These are phyloP conservation scores for Gallinago undulata DNA, from an alignment of 2,113 vertebrate genomes.

Conservation along the genomic window DNA sequence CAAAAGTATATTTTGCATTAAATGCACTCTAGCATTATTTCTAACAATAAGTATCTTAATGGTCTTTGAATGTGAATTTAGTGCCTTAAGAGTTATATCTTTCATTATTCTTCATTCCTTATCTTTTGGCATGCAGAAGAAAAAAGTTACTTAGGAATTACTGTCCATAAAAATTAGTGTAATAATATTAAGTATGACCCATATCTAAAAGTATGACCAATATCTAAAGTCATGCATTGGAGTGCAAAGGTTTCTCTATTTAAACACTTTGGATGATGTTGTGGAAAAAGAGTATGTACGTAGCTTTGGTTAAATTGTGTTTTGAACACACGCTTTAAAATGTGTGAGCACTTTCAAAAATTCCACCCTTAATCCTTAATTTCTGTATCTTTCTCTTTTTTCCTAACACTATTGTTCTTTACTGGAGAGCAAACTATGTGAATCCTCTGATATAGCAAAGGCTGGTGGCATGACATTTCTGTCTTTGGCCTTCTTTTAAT, in stretches of 20 bases:
- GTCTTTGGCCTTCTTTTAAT: conserved; percentile 53
- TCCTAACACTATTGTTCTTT: not conserved
- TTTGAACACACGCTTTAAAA: not conserved
- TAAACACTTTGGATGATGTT: not conserved
- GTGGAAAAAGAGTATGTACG: not conserved
- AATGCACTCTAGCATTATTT: not conserved
- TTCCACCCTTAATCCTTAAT: not conserved
- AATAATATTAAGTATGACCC: not conserved
- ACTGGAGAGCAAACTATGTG: not conserved
- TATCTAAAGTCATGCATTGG: not conserved
- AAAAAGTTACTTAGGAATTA: not conserved
- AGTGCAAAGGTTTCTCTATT: not conserved
- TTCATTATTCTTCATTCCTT: not conserved
- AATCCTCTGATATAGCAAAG: not conserved
- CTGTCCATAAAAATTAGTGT: not conserved
- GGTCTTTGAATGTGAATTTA: not conserved
- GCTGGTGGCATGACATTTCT: conserved; percentile 45
- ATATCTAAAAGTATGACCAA: too few relatives aligned
- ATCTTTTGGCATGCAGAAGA: not conserved
- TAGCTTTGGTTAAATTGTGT: not conserved
- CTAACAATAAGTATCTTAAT: not conserved
- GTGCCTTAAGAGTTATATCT: not conserved
- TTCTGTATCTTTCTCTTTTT: not conserved
- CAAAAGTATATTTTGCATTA: not conserved
- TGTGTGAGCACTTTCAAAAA: not conserved